Evolutionary conservation across 2,888 invertebrate genomes (phyloP), one percentile per base, ranked within the genome.

Genomic region (Nebria salina): DNA sequence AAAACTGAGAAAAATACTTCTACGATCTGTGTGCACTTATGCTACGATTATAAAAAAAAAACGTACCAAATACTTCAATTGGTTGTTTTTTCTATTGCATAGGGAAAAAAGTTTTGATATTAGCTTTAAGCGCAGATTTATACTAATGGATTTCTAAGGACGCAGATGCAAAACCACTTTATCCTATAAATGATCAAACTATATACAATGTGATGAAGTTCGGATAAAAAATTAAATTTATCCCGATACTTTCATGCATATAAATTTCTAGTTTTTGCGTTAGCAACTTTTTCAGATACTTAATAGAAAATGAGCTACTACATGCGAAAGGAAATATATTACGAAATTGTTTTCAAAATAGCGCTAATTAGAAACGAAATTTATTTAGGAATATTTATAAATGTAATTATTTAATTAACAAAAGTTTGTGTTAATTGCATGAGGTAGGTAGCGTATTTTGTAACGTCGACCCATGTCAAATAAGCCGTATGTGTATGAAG

Each of bases 121-220:
- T 74, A 65, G 20, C 34, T 73, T 78, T 72, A 65, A 77, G 66
- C 42, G 68, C 26, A 77, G 80, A 80, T 80, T 80, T 80, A 72
- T 70, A 75, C 75, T 80, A 80, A 80, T 75, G 70, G 76, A 76
- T 76, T 70, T 76, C 76, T 76, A 68, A 76, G 72, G 80, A 80
- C 74, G 42, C 41, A 20, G 72, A 70, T 70, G 70, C 25, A 70
- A 70, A 70, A 25, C 26, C 70, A 26, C 34, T 70, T 25, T 25
- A 70, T 70, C 11, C 70, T 20, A 70, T 70, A 11, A 70, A 20
- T 54, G 54, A 54, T 54, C 54, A 54, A 54, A 54, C 54, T 54
- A 54, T 54, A 11, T 13, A 13, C 54, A 34, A 34, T 54, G 54
- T 54, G 54, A 54, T 54, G 54, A 54, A 54, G 54, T 54, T 54